Conservation (phyloP, 2,888 invertebrate species). For the Ischnus inquisitorius region DNA sequence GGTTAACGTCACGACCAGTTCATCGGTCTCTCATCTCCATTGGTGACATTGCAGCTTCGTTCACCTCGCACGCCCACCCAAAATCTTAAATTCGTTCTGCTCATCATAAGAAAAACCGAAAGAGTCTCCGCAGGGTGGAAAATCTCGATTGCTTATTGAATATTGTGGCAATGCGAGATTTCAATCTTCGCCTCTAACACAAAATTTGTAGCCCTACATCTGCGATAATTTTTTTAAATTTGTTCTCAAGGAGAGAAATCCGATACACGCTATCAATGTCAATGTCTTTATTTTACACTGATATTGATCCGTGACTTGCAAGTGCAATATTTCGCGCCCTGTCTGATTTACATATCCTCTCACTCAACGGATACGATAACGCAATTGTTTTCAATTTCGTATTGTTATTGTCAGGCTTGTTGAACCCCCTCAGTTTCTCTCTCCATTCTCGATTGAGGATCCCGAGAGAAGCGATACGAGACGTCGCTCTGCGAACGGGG, state of each 20-base stretch:
- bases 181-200: not conserved
- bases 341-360: conserved; percentile 27
- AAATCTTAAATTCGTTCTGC: conserved; percentile 61
- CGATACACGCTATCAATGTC: too few relatives aligned
- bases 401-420: conserved; percentile 52
- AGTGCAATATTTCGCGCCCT: conserved; percentile 12
- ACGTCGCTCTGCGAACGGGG: conserved; percentile 9
- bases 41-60: conserved; percentile 35
- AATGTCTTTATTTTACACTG: conserved; percentile 22
- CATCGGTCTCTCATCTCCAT: conserved; percentile 71
- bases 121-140: not conserved
- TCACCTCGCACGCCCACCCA: conserved; percentile 43
- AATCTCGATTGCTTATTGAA: conserved; percentile 4
- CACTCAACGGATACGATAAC: conserved; percentile 51
- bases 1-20: conserved; percentile 83
- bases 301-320: conserved; percentile 20
- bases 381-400: conserved; percentile 61
- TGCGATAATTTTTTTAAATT: too few relatives aligned
- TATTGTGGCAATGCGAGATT: not conserved
- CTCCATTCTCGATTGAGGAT: conserved; percentile 26
- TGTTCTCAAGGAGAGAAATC: conserved; percentile 8
- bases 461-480: conserved; percentile 52
- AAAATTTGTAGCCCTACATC: conserved; percentile 28
- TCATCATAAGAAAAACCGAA: not conserved
- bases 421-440: conserved; percentile 10